A percentile compares a stretch with the other conserved stretches of the same genome.
Conservation (phyloP, 2,888 invertebrate species). For the Thysanoteuthis rhombus region DNA sequence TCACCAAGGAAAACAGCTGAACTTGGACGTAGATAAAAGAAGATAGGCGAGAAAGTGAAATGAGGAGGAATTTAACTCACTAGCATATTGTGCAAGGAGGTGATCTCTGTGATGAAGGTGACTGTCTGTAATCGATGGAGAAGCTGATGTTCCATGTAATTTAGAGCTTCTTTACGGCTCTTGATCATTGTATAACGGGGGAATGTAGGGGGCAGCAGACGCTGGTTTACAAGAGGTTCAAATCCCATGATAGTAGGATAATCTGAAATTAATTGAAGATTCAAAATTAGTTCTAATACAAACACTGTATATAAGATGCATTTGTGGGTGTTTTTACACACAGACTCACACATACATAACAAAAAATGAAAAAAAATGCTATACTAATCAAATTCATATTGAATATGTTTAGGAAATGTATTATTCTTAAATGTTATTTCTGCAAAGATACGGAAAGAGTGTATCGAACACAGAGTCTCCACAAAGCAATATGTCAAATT, state of each 20-base stretch:
- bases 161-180: constrained; percentile 76
- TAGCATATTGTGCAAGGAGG: constrained; percentile 59
- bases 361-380: too few species aligned
- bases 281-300: neutral
- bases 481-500: too few species aligned
- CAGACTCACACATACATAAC: too few species aligned
- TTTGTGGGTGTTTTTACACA: too few species aligned
- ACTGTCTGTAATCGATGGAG: constrained; percentile 73
- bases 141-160: constrained; percentile 81
- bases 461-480: too few species aligned
- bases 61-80: constrained; percentile 44
- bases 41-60: too few species aligned
- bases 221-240: constrained; percentile 94
- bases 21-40: too few species aligned
- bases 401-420: too few species aligned
- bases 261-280: constrained; percentile 43
- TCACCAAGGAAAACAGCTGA: too few species aligned
- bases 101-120: constrained; percentile 56
- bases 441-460: too few species aligned
- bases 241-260: constrained; percentile 78
- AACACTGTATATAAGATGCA: neutral
- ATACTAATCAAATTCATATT: too few species aligned
- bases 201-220: constrained; percentile 96
- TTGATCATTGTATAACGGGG: constrained; percentile 91
- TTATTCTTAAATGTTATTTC: too few species aligned